These are phyloP conservation scores for Hyphantria cunea DNA, from an alignment of 1,140 invertebrate genomes.

Conservation along the genomic window DNA sequence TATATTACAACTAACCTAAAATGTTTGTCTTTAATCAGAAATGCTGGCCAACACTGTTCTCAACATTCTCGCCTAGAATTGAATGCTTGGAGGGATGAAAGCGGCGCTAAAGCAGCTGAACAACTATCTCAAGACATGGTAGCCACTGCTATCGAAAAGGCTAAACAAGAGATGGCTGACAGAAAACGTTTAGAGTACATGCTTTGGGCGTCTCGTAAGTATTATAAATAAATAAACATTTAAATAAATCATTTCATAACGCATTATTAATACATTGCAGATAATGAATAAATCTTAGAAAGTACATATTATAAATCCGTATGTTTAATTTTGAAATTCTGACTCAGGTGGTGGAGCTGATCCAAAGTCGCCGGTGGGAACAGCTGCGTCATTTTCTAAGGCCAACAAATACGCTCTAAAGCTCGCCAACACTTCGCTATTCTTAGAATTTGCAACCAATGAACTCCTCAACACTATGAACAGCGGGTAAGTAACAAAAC, in stretches of 20 bases:
- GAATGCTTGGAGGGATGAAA: conserved; percentile 84
- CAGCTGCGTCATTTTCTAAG: conserved; percentile 93
- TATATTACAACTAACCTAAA: no score
- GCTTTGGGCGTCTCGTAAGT: conserved; percentile 86
- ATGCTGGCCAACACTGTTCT: conserved; percentile 89
- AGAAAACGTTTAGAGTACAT: conserved; percentile 90
- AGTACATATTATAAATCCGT: no score
- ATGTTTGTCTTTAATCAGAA: conserved; percentile 76
- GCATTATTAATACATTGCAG: no score
- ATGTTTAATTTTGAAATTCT: no score
- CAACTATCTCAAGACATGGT: conserved; percentile 81
- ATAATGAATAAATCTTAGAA: no score
- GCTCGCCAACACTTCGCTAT: conserved; percentile 92
- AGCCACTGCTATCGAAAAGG: conserved; percentile 87
- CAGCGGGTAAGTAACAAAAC: conserved; percentile 76
- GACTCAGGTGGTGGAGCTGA: conserved; percentile 87
- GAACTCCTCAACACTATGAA: conserved; percentile 89
- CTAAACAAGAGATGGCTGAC: conserved; percentile 87
- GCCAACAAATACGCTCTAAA: conserved; percentile 91
- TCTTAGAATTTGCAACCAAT: conserved; percentile 93
- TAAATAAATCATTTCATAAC: neutral
- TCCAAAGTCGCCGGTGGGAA: conserved; percentile 92
- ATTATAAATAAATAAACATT: no score
- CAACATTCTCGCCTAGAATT: conserved; percentile 86
- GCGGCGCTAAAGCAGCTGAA: conserved; percentile 66